Base-by-base conservation (phyloP, 1,140 invertebrate genomes). In the Rhizoglyphus robini region DNA sequence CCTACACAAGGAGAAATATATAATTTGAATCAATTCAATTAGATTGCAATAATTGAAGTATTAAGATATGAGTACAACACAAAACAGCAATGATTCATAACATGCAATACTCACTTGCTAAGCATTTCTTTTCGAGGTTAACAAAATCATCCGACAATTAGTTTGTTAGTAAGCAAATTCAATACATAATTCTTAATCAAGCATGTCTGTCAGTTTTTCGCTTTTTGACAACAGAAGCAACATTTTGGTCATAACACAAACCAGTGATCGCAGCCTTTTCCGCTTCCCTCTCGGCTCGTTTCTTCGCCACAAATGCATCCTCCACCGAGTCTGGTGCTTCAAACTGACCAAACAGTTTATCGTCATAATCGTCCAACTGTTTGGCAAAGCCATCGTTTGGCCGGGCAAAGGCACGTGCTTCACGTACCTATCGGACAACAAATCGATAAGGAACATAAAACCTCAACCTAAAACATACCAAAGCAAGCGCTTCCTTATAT, bases 331-430 rank as follows among this genome's bases (percentile, higher is more conserved):
- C 61, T 18, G 65, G 60, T 27, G 20, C 41, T n/a, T 59, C 36
- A 30, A 60, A 23, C 23, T n/a, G 27, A 38, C 70, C 60, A 65
- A 59, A 63, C 5, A 71, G 32, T 62, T 73, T 66, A 54, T 68
- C 66, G 54, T 76, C 74, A 61, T 69, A 75, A 30, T 70, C 65
- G 51, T 75, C 75, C 25, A 88, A 74, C 75, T 89, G 86, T 67
- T 78, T 80, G 63, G 81, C 75, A 78, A 92, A 92, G 11, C 88
- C 88, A 57, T 78, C 79, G 77, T 91, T 92, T 47, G 88, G 88
- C 72, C 81, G 82, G 67, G 88, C 83, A 70, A 80, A 82, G 51
- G 79, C 79, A 68, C 88, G 77, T 66, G 78, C 79, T 30, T 65
- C 71, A 76, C 87, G 87, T 0, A 90, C 82, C 69, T 80, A 11